A percentile compares a stretch with the other conserved stretches of the same genome.
Evolutionary conservation across 2,113 vertebrate species (phyloP).

Genomic region (Oncorhynchus tshawytscha): DNA sequence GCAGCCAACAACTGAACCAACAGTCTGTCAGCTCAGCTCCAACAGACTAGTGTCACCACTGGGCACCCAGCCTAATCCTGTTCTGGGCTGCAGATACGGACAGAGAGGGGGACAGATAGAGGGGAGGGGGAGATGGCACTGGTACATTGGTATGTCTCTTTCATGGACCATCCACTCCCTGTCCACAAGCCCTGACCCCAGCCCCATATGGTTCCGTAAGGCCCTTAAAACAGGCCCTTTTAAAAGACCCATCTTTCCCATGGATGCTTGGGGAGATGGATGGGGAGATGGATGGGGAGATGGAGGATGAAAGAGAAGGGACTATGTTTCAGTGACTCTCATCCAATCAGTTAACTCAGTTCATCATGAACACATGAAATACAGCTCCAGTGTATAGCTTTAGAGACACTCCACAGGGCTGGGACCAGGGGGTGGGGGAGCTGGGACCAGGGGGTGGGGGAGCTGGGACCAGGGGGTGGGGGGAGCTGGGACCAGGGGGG

Average conservation of each 20-base stretch:
- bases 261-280: background rate
- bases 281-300: no score
- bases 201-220: no score
- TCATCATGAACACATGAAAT: background rate
- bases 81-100: conserved; percentile 31
- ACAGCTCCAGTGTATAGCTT: background rate
- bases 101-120: background rate
- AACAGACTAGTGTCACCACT: conserved; percentile 46
- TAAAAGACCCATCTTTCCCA: no score
- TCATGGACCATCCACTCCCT: no score
- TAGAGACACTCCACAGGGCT: no score
- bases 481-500: background rate
- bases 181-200: no score
- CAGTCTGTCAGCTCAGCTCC: conserved; percentile 41
- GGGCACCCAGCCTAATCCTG: conserved; percentile 63
- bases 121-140: background rate
- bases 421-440: background rate
- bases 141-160: background rate
- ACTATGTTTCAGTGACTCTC: no score
- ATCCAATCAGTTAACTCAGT: background rate
- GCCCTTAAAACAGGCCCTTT: no score
- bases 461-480: background rate
- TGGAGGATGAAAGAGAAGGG: background rate
- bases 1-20: conserved; percentile 41
- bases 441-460: no score